A percentile compares a stretch with the other conserved stretches of the same genome.
These are phyloP conservation scores for Planococcus citri DNA, from an alignment of 1,140 invertebrate genomes.

Conservation along the genomic window DNA sequence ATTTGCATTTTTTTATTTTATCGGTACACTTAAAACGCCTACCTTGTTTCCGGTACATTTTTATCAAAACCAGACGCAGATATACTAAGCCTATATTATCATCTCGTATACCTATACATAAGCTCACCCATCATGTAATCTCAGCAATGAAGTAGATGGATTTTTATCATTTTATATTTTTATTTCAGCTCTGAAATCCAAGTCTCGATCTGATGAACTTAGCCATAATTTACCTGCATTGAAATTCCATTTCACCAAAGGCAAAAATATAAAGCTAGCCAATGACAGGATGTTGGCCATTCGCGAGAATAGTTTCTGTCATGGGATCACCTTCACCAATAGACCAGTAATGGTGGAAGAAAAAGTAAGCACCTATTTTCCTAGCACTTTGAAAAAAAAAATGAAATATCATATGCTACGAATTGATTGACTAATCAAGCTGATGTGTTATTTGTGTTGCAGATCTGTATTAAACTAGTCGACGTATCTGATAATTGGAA, in stretches of 20 bases:
- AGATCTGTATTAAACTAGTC: slow-evolving; percentile 55
- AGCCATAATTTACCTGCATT: slow-evolving; percentile 55
- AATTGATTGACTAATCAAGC: no score
- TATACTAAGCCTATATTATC: no score
- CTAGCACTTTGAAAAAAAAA: no score
- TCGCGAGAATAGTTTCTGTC: slow-evolving; percentile 88
- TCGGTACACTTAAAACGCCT: no score
- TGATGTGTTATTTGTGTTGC: no score
- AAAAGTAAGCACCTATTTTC: slow-evolving; percentile 71
- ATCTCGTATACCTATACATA: no score
- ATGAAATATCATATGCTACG: no score
- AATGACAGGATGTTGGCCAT: slow-evolving; percentile 67
- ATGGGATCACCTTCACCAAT: slow-evolving; percentile 89
- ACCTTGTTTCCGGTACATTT: no score
- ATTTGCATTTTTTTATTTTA: no score
- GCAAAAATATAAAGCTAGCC: slow-evolving; percentile 80
- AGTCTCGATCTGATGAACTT: slow-evolving; percentile 44
- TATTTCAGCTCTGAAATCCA: slow-evolving; percentile 51
- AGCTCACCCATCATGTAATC: no score
- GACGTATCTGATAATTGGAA: slow-evolving; percentile 94
- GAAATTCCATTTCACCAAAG: slow-evolving; percentile 81
- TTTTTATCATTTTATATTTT: slow-evolving; percentile 22
- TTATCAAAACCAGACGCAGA: no score
- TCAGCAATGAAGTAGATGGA: no score
- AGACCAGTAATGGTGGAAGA: slow-evolving; percentile 77